Evolutionary conservation across 2,797 vertebrate genomes (phyloP), one percentile per base, ranked within the genome.

Genomic region (Sebastes taczanowskii): DNA sequence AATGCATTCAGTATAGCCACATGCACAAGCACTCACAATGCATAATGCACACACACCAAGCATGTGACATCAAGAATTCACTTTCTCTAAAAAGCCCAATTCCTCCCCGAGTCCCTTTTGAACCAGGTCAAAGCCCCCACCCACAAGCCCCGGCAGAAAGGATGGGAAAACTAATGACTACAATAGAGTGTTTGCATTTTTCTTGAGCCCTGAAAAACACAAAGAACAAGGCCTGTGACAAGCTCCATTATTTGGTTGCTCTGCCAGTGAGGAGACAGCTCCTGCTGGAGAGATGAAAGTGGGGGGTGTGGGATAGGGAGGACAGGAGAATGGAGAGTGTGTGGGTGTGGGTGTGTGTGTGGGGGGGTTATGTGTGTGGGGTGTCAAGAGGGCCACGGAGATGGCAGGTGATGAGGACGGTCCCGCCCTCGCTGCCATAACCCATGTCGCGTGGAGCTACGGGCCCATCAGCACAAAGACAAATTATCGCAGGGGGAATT

Each of bases 221-320:
- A 97, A 97, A 97, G 97, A 97, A 97, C 97, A 98, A 97, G 97
- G 96, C 96, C 96, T 96, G 97, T 99, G 98, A 99, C 97, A 98
- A 97, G 96, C 97, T 97, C 97, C 97, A 98, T 99, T 98, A 99
- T 97, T 97, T 97, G 97, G 97, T 97, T 95, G 95, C 96, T 95
- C 95, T 98, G 97, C 97, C 96, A 97, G 96, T 94, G 87, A 90
- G 2, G 89, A 97, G 97, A 97, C 97, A 97, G 97, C 97, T 97
- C 97, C 97, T 97, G 96, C 97, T 97, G 97, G 91, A 97, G 95
- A 96, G 92, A 95, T 94, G 93, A 93, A 95, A 95, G 94, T 94
- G 87, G 91, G 89, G 92, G 91, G 89, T 74, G 88, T 80, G 89
- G 70, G 87, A 90, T 85, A 91, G 89, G 84, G 88, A 90, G 90